phyloP scores from a whole-genome alignment of 2,113 vertebrate genomes.

The Clarias macrocephalus region DNA sequence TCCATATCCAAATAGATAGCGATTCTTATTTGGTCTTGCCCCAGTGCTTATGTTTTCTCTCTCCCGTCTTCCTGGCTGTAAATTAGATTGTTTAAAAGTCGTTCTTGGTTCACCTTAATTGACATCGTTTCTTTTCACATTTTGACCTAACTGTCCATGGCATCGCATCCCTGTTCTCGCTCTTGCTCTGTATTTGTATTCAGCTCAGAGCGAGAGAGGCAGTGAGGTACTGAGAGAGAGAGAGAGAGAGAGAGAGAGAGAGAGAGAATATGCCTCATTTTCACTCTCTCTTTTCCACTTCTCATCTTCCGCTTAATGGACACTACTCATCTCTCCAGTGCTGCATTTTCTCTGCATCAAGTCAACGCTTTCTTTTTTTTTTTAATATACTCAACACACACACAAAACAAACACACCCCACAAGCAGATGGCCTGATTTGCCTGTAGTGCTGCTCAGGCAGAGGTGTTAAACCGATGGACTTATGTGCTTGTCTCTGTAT shows the following conservation, averaged over 20 bases:
- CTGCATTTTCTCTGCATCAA: conserved; percentile 55
- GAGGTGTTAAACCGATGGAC: conserved; percentile 42
- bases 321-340: conserved; percentile 66
- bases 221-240: neutral
- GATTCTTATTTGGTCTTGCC: conserved; percentile 68
- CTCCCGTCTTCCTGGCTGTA: conserved; percentile 67
- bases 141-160: conserved; percentile 76
- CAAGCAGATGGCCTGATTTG: conserved; percentile 45
- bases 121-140: conserved; percentile 77
- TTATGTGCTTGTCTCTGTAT: conserved; percentile 36
- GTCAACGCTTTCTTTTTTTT: conserved; percentile 49
- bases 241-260: neutral
- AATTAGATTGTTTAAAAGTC: conserved; percentile 82
- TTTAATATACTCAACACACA: conserved; percentile 56
- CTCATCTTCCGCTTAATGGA: conserved; percentile 66
- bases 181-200: conserved; percentile 34
- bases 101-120: conserved; percentile 74
- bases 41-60: conserved; percentile 67
- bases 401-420: conserved; percentile 40
- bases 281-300: conserved; percentile 54
- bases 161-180: conserved; percentile 55
- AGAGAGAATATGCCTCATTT: conserved; percentile 59
- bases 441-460: conserved; percentile 36
- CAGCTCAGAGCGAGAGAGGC: conserved; percentile 37
- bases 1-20: conserved; percentile 66